Evolutionary conservation across 2,113 vertebrate species (phyloP).

Genomic region (Halcyon senegalensis): DNA sequence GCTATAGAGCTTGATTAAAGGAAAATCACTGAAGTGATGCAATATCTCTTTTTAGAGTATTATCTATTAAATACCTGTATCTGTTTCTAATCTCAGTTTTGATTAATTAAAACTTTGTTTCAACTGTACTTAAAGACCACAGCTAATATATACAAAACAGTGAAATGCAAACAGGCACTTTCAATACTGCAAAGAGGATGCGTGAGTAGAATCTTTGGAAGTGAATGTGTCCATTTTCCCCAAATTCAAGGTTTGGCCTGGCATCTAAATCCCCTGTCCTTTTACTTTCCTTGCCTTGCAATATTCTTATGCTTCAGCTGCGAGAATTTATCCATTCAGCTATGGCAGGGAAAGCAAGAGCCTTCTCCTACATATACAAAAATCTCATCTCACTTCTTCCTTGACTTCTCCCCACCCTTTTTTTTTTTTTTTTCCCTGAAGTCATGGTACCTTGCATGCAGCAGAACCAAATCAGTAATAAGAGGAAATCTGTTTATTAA

Average conservation of each 20-base stretch:
- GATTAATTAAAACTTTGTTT: not conserved
- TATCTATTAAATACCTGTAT: not conserved
- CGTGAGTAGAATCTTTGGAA: not conserved
- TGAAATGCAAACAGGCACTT: not conserved
- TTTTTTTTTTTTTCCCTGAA: not conserved
- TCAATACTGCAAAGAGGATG: not conserved
- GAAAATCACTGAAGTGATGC: conserved; percentile 29
- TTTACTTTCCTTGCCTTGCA: not conserved
- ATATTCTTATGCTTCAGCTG: not conserved
- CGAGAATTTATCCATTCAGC: not conserved
- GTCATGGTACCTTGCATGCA: not conserved
- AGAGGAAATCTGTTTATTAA: not conserved
- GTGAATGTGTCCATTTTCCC: not conserved
- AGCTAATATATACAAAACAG: not conserved
- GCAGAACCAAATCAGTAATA: not conserved
- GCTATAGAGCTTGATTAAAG: not conserved
- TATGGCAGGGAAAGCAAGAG: not conserved
- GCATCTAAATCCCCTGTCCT: not conserved
- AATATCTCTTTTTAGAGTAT: not conserved
- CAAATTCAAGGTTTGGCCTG: not conserved
- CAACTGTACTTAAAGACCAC: not conserved
- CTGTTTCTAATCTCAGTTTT: not conserved
- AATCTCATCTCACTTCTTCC: not conserved
- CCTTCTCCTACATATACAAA: not conserved
- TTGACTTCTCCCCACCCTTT: fast-evolving